Percentiles rank a stretch among this genome's conserved stretches.
Evolutionary conservation across 2,797 vertebrate species (phyloP).

Genomic region (Apogon hyalosoma): DNA sequence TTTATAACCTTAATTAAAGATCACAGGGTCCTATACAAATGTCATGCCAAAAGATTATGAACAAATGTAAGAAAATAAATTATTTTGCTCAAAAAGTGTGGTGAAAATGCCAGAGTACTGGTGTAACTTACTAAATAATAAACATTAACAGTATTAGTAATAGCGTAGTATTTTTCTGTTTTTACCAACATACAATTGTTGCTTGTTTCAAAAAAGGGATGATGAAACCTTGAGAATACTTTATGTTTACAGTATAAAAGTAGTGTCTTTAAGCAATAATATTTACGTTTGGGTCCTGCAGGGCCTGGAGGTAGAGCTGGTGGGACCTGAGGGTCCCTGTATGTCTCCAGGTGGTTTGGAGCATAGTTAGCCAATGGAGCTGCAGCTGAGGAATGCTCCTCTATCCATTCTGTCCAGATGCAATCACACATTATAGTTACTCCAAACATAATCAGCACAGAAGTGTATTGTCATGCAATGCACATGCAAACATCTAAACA

Average conservation of each 20-base stretch:
- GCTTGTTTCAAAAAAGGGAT: not conserved
- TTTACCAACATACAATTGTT: not conserved
- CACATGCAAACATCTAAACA: constrained; percentile 43
- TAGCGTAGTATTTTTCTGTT: not conserved
- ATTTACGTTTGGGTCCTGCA: constrained; percentile 81
- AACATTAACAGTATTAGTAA: too few species aligned
- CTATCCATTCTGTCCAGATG: constrained; percentile 92
- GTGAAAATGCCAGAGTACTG: not conserved
- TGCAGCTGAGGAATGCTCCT: constrained; percentile 92
- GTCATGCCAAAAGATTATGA: not conserved
- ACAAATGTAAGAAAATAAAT: not conserved
- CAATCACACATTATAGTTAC: constrained; percentile 25
- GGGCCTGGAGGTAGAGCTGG: constrained; percentile 79
- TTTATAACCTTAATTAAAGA: not conserved
- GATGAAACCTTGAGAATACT: not conserved
- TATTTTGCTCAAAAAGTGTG: not conserved
- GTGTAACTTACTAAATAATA: not conserved
- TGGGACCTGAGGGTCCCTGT: constrained; percentile 88
- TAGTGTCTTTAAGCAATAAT: not conserved
- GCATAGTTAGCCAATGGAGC: constrained; percentile 90
- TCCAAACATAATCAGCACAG: constrained; percentile 13
- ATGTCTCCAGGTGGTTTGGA: constrained; percentile 92
- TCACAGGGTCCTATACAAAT: not conserved
- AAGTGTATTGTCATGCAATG: constrained; percentile 45
- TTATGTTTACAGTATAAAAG: not conserved